phyloP scores from a whole-genome alignment of 2,888 invertebrate species.

The Tinea semifulvella region DNA sequence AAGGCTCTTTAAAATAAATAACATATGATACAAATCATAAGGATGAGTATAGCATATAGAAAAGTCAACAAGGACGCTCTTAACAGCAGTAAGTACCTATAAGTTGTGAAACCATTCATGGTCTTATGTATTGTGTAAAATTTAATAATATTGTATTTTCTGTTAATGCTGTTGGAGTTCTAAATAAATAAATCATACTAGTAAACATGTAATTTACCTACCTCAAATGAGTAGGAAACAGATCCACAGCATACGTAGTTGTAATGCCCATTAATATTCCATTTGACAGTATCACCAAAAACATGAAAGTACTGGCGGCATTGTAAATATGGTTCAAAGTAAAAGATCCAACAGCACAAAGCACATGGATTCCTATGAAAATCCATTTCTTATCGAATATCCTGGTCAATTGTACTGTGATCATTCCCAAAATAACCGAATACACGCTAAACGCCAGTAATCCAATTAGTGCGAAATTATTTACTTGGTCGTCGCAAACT shows the following conservation, averaged over 20 bases:
- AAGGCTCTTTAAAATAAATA: no score
- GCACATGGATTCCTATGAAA: background rate
- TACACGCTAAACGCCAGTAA: background rate
- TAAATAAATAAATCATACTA: no score
- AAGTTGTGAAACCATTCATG: no score
- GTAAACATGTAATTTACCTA: background rate
- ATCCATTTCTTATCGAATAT: background rate
- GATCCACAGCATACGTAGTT: constrained; percentile 7
- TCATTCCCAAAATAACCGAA: background rate
- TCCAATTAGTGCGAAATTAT: background rate
- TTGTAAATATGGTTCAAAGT: background rate
- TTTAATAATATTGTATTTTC: no score
- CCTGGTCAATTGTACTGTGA: background rate
- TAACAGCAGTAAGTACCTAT: no score
- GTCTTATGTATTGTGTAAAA: no score
- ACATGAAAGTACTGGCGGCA: background rate
- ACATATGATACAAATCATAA: no score
- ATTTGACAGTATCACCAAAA: constrained; percentile 6
- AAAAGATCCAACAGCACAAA: background rate
- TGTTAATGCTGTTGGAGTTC: no score
- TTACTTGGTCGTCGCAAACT: background rate
- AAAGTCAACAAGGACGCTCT: no score
- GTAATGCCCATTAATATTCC: constrained; percentile 8
- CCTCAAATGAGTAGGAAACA: background rate
- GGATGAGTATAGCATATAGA: no score